Percentiles rank a stretch among this genome's conserved stretches.
phyloP scores from a whole-genome alignment of 2,888 invertebrate species.

The Tenthredo mesomela region DNA sequence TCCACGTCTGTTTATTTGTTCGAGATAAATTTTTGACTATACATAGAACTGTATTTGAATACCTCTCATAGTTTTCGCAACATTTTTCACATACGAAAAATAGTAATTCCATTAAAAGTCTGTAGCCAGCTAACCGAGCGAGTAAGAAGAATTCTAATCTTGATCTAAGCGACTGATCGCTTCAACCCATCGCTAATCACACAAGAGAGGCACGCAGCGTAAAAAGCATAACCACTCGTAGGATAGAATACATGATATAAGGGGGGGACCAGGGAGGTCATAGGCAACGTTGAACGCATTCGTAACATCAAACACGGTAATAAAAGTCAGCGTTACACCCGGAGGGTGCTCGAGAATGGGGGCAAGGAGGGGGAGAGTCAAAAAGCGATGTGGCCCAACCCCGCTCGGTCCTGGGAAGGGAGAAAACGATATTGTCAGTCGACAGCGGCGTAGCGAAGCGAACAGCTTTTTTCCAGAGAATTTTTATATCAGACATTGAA shows the following conservation, averaged over 20 bases:
- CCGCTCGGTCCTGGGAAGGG: slow-evolving; percentile 49
- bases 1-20: background rate
- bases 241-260: slow-evolving; percentile 55
- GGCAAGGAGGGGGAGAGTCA: slow-evolving; percentile 63
- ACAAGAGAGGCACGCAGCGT: slow-evolving; percentile 59
- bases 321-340: slow-evolving; percentile 72
- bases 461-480: slow-evolving; percentile 56
- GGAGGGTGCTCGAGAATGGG: slow-evolving; percentile 56
- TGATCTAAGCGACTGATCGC: slow-evolving; percentile 42
- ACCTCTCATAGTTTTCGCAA: background rate
- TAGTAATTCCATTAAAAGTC: background rate
- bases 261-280: slow-evolving; percentile 53
- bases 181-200: slow-evolving; percentile 64
- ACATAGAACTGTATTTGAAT: background rate
- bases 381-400: slow-evolving; percentile 61
- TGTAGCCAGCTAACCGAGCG: background rate
- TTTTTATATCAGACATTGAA: slow-evolving; percentile 60
- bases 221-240: slow-evolving; percentile 69
- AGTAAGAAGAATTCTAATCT: background rate
- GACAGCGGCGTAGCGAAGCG: slow-evolving; percentile 57
- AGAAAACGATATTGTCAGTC: slow-evolving; percentile 59
- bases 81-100: background rate
- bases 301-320: slow-evolving; percentile 74
- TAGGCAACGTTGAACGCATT: slow-evolving; percentile 67
- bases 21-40: background rate